Conservation (phyloP, 2,113 vertebrate species). For the Platysteira castanea region DNA sequence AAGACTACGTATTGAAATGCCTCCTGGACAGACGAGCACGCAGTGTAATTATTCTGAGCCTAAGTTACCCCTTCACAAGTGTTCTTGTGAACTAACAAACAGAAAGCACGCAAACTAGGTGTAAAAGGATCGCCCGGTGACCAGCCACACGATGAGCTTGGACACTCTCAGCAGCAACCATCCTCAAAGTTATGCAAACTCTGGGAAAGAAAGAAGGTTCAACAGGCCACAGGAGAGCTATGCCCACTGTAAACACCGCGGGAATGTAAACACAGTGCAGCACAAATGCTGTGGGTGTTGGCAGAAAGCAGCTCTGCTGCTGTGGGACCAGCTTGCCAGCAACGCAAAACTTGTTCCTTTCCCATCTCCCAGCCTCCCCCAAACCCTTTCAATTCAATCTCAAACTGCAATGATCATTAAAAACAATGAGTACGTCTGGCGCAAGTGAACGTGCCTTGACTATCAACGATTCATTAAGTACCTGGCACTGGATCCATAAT, state of each 20-base stretch:
- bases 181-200: background rate
- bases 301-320: background rate
- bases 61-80: background rate
- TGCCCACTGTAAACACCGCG: fast-evolving
- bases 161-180: background rate
- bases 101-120: background rate
- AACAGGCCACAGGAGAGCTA: background rate
- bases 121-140: background rate
- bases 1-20: background rate
- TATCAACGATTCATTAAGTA: conserved; percentile 67
- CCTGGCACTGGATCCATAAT: conserved; percentile 54
- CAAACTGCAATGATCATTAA: conserved; percentile 68
- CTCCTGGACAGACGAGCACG: background rate
- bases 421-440: conserved; percentile 71
- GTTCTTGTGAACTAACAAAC: background rate
- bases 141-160: background rate
- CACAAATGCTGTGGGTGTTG: background rate
- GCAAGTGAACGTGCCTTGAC: conserved; percentile 64
- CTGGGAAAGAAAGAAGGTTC: background rate
- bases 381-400: conserved; percentile 61
- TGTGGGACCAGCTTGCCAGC: background rate
- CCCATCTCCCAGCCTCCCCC: conserved; percentile 30
- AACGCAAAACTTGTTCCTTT: conserved; percentile 47
- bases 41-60: background rate
- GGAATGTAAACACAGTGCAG: background rate